Base-by-base conservation (phyloP, 92 coral and sea anemone species). In the Parazoanthus atlanticus region DNA sequence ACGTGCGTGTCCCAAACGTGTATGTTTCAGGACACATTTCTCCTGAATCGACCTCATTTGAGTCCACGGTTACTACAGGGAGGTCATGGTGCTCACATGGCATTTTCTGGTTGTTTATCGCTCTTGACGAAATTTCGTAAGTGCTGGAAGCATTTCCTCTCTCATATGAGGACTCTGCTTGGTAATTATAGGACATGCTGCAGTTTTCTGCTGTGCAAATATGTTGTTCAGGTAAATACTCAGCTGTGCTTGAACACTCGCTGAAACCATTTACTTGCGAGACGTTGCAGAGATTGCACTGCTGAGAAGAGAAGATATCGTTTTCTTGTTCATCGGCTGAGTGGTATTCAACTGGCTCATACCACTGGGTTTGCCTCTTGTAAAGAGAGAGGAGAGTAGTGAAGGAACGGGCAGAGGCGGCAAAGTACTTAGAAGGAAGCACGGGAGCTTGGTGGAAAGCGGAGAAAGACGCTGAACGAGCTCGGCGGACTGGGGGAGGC, bases 1-100 rank as follows among this genome's bases (percentile, higher is more conserved):
- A 78, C 31, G 82, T 78, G 33, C 7, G 82, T 43, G 58, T 78
- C 31, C 31, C 82, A 28, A 78, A 78, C 33, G 21, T 78, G 31
- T 78, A 28, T 78, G 43, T n/a, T 6, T 78, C 76, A 71, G 76
- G 38, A 12, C 76, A 29, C 33, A 71, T 71, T 19, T 26, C 33
- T 29, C 19, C 76, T 71, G 76, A 38, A 12, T 71, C 36, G 19
- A 10, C 19, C 38, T 71, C 82, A 26, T 0, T 78, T 78, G 82
- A 78, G 15, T 78, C 64, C 32, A n/a, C 33, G 76, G 76, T n/a
- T 46, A 40, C 25, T 26, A 17, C 61, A 40, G 58, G 32, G 8
- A 25, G 1, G 0, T 78, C 65, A 1, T 78, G 15, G 23, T 61
- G 16, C 25, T 78, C 34, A 30, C 76, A 30, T 1, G 30, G 1